A percentile compares a stretch with the other conserved stretches of the same genome.
phyloP scores from a whole-genome alignment of 2,888 invertebrate genomes.

The Timandra comae region DNA sequence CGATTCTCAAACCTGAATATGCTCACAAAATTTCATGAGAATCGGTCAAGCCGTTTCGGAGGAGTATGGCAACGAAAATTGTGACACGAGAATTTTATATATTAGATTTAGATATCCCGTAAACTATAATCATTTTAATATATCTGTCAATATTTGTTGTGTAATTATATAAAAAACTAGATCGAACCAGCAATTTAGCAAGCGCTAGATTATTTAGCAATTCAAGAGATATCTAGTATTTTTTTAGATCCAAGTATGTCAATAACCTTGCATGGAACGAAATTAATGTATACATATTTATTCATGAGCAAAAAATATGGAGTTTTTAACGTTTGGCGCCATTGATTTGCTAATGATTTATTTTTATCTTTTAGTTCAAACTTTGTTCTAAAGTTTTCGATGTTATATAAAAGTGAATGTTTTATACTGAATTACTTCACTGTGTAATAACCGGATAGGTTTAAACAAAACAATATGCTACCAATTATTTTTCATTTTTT shows the following conservation, averaged over 20 bases:
- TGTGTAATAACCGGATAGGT: too few relatives aligned
- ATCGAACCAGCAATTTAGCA: constrained; percentile 52
- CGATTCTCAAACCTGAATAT: too few relatives aligned
- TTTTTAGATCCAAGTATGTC: constrained; percentile 56
- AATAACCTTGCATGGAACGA: constrained; percentile 63
- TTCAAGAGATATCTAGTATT: constrained; percentile 45
- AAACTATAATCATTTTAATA: too few relatives aligned
- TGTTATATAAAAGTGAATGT: constrained; percentile 21
- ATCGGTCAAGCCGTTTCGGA: too few relatives aligned
- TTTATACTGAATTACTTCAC: too few relatives aligned
- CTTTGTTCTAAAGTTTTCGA: constrained; percentile 27
- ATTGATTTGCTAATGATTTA: constrained; percentile 36
- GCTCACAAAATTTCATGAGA: too few relatives aligned
- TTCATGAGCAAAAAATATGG: constrained; percentile 46
- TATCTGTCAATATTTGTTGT: constrained; percentile 32
- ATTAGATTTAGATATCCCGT: too few relatives aligned
- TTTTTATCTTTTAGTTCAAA: constrained; percentile 14
- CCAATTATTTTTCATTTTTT: too few relatives aligned
- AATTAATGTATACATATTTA: constrained; percentile 61
- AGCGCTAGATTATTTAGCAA: constrained; percentile 53
- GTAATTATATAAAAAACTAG: constrained; percentile 45
- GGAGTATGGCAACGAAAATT: too few relatives aligned
- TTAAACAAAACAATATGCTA: too few relatives aligned
- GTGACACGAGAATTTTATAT: too few relatives aligned
- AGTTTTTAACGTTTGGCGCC: constrained; percentile 30